Base-by-base conservation (phyloP, 2,888 invertebrate genomes). In the Drosophila niveifrons region DNA sequence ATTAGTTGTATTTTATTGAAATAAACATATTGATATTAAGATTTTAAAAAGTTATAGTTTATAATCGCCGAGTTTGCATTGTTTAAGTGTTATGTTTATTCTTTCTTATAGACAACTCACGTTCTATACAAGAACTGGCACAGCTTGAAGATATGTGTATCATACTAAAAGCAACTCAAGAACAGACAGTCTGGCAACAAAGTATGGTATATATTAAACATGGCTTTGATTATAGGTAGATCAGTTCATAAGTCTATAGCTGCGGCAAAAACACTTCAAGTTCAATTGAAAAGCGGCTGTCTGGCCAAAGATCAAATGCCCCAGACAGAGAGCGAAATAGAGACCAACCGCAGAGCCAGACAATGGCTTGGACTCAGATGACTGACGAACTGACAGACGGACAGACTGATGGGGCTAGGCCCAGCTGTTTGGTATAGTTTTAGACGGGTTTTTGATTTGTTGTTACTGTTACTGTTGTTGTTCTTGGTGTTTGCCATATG, bases 281-380 rank as follows among this genome's bases (percentile, higher is more conserved):
- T 84, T 83, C 82, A 83, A 84, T 83, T 82, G 82, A 82, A 87
- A 75, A 74, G 80, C 80, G 67, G 73, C 76, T 75, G 78, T 72
- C 80, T 73, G 75, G 78, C 62, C 75, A 73, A 61, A 83, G 82
- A 82, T 82, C 72, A 78, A 69, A 72, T 70, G 66, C 36, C n/a
- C n/a, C n/a, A 36, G 36, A 36, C n/a, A 6, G 36, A 36, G n/a
- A 36, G 4, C 10, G 31, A 31, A n/a, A 58, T 48, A 63, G 43
- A 73, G 86, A 82, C 86, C 82, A 87, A 87, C 88, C 85, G 78
- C 86, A 77, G 65, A 62, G 77, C 80, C 82, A 87, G 81, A 83
- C 88, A 84, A 87, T 71, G 79, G 68, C 39, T 58, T 9, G 11
- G 13, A 34, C 34, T 34, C 31, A 9, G 31, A 31, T 10, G 31